phyloP scores from a whole-genome alignment of 2,888 invertebrate species.

The Plusia festucae region DNA sequence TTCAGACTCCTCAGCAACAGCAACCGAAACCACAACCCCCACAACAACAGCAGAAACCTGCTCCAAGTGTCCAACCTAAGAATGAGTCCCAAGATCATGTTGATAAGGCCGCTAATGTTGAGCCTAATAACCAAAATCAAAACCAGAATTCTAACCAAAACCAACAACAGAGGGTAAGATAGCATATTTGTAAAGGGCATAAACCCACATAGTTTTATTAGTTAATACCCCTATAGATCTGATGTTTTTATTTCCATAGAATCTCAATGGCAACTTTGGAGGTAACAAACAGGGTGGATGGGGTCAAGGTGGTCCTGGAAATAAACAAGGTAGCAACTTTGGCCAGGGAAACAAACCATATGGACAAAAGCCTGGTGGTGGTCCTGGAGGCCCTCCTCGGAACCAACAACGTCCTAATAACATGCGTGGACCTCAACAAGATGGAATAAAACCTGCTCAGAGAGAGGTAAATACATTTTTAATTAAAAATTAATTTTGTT shows the following conservation, averaged over 20 bases:
- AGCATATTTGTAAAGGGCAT: constrained; percentile 6
- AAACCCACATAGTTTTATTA: too few relatives aligned
- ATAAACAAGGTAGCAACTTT: constrained; percentile 68
- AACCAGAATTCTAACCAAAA: constrained; percentile 41
- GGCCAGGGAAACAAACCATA: constrained; percentile 66
- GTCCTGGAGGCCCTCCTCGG: constrained; percentile 65
- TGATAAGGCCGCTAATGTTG: constrained; percentile 71
- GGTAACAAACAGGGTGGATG: constrained; percentile 72
- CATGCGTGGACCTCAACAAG: constrained; percentile 67
- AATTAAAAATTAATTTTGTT: too few relatives aligned
- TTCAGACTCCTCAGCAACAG: constrained; percentile 41
- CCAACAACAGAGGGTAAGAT: constrained; percentile 61
- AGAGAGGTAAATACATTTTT: constrained; percentile 74
- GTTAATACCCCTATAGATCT: background rate
- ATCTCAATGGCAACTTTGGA: constrained; percentile 81
- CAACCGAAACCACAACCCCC: constrained; percentile 51
- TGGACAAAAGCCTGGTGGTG: constrained; percentile 63
- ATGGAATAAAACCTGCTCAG: constrained; percentile 76
- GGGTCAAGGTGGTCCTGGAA: constrained; percentile 70
- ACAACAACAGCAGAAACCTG: constrained; percentile 61
- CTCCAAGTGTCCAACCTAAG: constrained; percentile 62
- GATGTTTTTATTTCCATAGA: constrained; percentile 64
- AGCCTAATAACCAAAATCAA: constrained; percentile 69
- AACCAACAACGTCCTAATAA: constrained; percentile 69
- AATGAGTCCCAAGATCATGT: constrained; percentile 72